Conservation (phyloP, 1,140 invertebrate species). For the Achroia grisella region DNA sequence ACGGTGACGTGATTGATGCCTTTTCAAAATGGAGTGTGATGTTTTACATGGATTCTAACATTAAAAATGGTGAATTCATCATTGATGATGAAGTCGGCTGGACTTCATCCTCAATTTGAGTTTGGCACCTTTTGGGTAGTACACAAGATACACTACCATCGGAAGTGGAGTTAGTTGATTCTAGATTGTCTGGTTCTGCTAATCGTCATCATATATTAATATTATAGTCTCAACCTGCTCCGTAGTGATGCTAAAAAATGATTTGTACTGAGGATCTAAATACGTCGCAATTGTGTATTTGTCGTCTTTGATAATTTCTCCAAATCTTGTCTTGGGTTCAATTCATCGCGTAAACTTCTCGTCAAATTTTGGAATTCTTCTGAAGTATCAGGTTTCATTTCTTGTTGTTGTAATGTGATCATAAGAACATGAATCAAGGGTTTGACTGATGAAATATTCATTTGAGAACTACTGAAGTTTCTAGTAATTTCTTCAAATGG, state of each 20-base stretch:
- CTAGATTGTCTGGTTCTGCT: no score
- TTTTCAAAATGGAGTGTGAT: no score
- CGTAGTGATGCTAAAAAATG: background rate
- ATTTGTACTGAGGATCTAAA: conserved; percentile 14
- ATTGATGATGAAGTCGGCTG: no score
- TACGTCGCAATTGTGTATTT: conserved; percentile 12
- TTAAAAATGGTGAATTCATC: no score
- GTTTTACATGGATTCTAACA: no score
- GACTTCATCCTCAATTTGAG: no score
- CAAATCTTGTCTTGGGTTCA: conserved; percentile 12
- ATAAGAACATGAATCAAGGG: conserved; percentile 7
- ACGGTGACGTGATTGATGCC: no score
- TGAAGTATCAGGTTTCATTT: conserved; percentile 12
- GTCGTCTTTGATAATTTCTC: conserved; percentile 4
- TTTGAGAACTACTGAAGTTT: conserved; percentile 12
- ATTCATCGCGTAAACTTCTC: conserved; percentile 12
- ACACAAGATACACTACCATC: conserved; percentile 2
- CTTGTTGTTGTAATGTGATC: conserved; percentile 8
- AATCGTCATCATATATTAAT: conserved; percentile 4
- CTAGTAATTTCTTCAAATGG: conserved; percentile 14
- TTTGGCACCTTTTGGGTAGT: no score
- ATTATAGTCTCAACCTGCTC: conserved; percentile 2
- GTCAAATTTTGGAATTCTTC: background rate
- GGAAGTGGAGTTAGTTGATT: conserved; percentile 4
- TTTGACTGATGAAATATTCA: conserved; percentile 15